Base-by-base conservation (phyloP, 2,888 invertebrate genomes). In the Oxystoma pomonae region DNA sequence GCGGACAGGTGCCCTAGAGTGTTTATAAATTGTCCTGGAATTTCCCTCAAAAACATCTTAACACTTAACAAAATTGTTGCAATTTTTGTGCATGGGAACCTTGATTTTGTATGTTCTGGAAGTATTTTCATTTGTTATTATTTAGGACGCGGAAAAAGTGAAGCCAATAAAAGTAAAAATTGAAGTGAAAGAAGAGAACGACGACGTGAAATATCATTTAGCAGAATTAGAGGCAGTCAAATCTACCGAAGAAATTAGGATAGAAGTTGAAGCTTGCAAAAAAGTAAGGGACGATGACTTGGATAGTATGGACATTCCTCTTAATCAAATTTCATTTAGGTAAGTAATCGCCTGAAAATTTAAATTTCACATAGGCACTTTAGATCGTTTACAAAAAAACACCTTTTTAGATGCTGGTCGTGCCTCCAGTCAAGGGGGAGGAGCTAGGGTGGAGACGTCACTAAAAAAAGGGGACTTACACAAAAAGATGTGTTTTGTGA, bases 321-420 rank as follows among this genome's bases (percentile, higher is more conserved):
- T 69, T 55, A 69, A 71, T 66, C 72, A 73, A 60, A 71, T 69
- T 63, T 69, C 69, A 52, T 67, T 69, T 56, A 71, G 71, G 57
- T 69, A 62, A 62, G 66, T 65, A 53, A 65, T 67, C 57, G 66
- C 66, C 62, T 57, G 59, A 53, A 59, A 64, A n/a, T 58, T 20
- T 49, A 68, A 69, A 49, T 16, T 59, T 22, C 68, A 64, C 19
- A 68, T 70, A 60, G 71, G 69, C 50, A 67, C 68, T 58, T 67
- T 67, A 60, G 62, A 63, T 51, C 35, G 55, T 16, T 56, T 65
- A 18, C 35, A 56, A 58, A 68, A 55, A 62, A n/a, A n/a, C n/a
- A n/a, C n/a, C n/a, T n/a, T n/a, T n/a, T n/a, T n/a, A n/a, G n/a
- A n/a, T n/a, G n/a, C n/a, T n/a, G n/a, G n/a, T n/a, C n/a, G n/a